Conservation (phyloP, 2,888 invertebrate genomes). For the Lepidochrysops patricia region DNA sequence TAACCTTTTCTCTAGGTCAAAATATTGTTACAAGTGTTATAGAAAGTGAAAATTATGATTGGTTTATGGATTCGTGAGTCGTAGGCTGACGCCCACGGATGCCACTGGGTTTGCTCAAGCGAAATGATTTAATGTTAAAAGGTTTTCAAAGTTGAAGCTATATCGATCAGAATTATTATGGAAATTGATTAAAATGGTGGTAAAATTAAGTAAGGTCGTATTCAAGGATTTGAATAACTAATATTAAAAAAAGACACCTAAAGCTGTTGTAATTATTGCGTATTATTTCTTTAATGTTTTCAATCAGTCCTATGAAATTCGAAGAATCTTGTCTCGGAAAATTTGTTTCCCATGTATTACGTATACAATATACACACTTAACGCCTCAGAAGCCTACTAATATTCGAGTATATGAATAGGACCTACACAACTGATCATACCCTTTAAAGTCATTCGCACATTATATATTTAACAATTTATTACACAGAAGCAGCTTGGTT, state of each 20-base stretch:
- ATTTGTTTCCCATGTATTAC: no score
- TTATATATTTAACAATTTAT: background rate
- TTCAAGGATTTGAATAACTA: no score
- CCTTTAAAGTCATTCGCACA: background rate
- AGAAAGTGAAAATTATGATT: conserved; percentile 11
- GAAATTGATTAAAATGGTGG: conserved; percentile 1
- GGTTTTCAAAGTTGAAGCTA: background rate
- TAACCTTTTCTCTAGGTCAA: conserved; percentile 5
- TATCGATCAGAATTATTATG: background rate
- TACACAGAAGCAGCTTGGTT: background rate
- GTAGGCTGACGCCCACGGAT: background rate
- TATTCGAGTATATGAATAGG: no score
- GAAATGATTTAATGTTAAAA: background rate
- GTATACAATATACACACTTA: no score
- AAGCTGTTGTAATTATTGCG: no score
- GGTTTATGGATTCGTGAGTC: conserved; percentile 1
- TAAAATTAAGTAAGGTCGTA: no score
- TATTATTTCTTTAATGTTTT: no score
- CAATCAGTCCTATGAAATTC: no score
- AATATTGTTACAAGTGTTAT: background rate
- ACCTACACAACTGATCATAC: background rate
- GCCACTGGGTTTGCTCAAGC: background rate
- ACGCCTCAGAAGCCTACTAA: background rate
- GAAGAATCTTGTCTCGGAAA: no score
- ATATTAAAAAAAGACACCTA: no score